Percentiles rank a stretch among this genome's conserved stretches.
Conservation (phyloP, 2,113 vertebrate species). For the Eonycteris spelaea region DNA sequence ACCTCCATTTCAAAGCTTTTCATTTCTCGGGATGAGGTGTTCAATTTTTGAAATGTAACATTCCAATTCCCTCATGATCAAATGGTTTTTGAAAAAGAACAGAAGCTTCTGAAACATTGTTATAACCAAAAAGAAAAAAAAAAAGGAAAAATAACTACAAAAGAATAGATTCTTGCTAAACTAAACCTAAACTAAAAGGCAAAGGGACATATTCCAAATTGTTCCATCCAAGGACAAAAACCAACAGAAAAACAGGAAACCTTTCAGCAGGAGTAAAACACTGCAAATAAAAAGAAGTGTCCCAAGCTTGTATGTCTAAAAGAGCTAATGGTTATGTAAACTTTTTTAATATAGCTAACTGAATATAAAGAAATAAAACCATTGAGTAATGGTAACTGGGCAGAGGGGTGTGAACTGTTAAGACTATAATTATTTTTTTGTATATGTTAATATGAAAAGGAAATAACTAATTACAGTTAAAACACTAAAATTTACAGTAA, state of each 20-base stretch:
- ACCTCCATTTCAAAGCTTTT: slow-evolving; percentile 58
- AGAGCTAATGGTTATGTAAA: slow-evolving; percentile 53
- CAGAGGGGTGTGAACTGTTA: neutral
- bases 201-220: slow-evolving; percentile 62
- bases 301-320: neutral
- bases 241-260: slow-evolving; percentile 33
- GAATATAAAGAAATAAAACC: neutral
- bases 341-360: slow-evolving; percentile 40
- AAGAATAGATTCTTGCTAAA: slow-evolving; percentile 60
- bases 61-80: slow-evolving; percentile 72
- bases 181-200: slow-evolving; percentile 64
- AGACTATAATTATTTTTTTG: neutral
- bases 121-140: slow-evolving; percentile 47
- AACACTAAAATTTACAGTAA: neutral
- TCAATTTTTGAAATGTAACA: slow-evolving; percentile 66
- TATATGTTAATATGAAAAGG: neutral
- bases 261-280: neutral
- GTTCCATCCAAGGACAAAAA: slow-evolving; percentile 48
- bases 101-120: slow-evolving; percentile 65
- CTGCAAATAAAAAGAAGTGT: slow-evolving; percentile 42
- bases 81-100: slow-evolving; percentile 63
- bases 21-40: slow-evolving; percentile 61
- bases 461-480: neutral
- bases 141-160: slow-evolving; percentile 62
- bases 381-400: neutral